phyloP scores from a whole-genome alignment of 2,888 invertebrate genomes.

The Mamestra brassicae region DNA sequence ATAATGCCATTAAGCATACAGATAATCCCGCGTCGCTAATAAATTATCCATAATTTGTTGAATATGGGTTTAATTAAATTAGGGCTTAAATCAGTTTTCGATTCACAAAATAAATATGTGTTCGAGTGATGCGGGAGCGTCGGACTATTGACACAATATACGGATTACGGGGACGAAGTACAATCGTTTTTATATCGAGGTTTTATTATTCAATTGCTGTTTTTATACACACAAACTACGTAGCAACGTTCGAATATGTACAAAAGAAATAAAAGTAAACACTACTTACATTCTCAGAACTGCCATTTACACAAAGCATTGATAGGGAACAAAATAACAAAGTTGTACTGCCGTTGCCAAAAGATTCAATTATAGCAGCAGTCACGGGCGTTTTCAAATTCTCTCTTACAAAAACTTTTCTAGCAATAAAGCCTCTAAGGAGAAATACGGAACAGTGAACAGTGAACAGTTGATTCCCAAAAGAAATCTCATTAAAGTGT shows the following conservation, averaged over 20 bases:
- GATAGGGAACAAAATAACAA: slow-evolving; percentile 47
- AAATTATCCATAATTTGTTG: slow-evolving; percentile 47
- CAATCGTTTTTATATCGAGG: slow-evolving; percentile 7
- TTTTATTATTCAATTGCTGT: slow-evolving; percentile 14
- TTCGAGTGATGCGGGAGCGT: slow-evolving; percentile 11
- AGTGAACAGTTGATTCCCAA: slow-evolving; percentile 75
- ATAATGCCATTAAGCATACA: slow-evolving; percentile 26
- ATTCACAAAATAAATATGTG: slow-evolving; percentile 46
- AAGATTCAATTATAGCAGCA: slow-evolving; percentile 60
- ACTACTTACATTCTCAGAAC: slow-evolving; percentile 35
- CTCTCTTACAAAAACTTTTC: slow-evolving; percentile 57
- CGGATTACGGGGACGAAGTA: slow-evolving; percentile 9
- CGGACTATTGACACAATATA: slow-evolving; percentile 18
- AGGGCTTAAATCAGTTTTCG: slow-evolving; percentile 43
- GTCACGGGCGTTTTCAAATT: slow-evolving; percentile 60
- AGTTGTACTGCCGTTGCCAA: slow-evolving; percentile 33
- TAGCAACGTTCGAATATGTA: background rate
- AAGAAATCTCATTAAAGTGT: slow-evolving; percentile 87
- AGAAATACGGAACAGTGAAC: slow-evolving; percentile 66
- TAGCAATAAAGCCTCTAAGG: slow-evolving; percentile 63
- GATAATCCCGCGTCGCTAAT: slow-evolving; percentile 43
- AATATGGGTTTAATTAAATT: slow-evolving; percentile 43
- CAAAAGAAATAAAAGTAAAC: slow-evolving; percentile 23
- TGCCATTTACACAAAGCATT: slow-evolving; percentile 30
- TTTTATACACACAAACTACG: slow-evolving; percentile 7